Conservation (phyloP, 2,113 vertebrate species). For the Guaruba guarouba region DNA sequence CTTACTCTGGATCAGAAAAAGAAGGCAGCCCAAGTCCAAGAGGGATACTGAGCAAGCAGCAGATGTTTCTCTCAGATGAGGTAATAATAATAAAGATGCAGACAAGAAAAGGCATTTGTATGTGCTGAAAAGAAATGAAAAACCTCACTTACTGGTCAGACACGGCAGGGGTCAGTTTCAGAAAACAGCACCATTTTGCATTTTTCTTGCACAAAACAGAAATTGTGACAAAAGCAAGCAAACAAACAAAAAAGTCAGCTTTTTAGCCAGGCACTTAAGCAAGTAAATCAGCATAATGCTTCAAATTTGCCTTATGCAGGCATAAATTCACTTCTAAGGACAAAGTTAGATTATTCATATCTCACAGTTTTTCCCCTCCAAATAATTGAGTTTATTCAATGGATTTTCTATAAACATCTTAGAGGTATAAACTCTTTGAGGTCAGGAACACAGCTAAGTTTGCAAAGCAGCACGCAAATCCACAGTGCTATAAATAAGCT, state of each 20-base stretch:
- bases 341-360: background rate
- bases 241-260: background rate
- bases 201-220: background rate
- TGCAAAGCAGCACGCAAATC: background rate
- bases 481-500: background rate
- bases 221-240: background rate
- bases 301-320: constrained; percentile 19
- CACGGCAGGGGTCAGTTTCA: background rate
- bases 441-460: background rate
- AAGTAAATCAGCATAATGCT: background rate
- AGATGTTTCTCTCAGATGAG: background rate
- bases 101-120: background rate
- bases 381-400: constrained; percentile 30
- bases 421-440: background rate
- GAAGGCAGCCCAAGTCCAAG: rapidly evolving
- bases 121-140: background rate
- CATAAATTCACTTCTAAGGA: background rate
- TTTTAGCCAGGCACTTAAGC: background rate
- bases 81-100: background rate
- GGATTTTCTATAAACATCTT: constrained; percentile 29
- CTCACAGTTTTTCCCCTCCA: background rate
- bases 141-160: background rate
- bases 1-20: background rate
- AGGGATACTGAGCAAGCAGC: background rate
- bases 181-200: background rate